Evolutionary conservation across 2,888 invertebrate genomes (phyloP), one percentile per base, ranked within the genome.

Genomic region (Glyphotaelius pellucidus): DNA sequence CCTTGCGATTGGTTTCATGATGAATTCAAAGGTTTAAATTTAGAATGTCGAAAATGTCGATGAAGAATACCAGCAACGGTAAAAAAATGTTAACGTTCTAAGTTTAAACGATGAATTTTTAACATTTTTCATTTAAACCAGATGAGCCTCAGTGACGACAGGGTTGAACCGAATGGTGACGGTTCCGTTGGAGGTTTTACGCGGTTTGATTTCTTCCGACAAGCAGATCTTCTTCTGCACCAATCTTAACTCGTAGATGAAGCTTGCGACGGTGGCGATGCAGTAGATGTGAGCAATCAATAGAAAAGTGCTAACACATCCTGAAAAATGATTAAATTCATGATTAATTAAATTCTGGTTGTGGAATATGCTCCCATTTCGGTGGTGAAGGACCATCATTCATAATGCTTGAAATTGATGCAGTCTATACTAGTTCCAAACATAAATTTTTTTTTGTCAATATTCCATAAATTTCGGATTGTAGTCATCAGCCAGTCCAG

Each of bases 181-280:
- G 47, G 31, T 90, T 47, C 92, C 90, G 32, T 92, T 91, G 30
- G 80, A 35, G 31, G 92, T 47, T 93, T 92, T 31, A 92, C 92
- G 19, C 91, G 93, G 42, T 92, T 93, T 86, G 30, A 92, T 91
- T 3, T 90, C 91, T 35, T 93, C 89, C 30, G 81, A 52, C 15
- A 38, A 80, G 15, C 92, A 89, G 47, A 91, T 84, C 5, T 92
- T 92, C 30, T 81, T 90, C 86, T 92, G 92, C 30, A 84, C 52
- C 14, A 31, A 90, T n/a, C 86, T 92, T 38, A 93, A 88, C 38
- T 93, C 93, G 32, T 92, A 93, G 14, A 92, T 95, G 94, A 96
- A 96, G 93, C 96, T 96, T 93, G 95, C 95, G 11, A 96, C 96
- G 2, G 96, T 95, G 94, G 95, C 95, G 67, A 96, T 95, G 0